Base-by-base conservation (phyloP, 2,113 vertebrate species). In the Triplophysa siluroides region DNA sequence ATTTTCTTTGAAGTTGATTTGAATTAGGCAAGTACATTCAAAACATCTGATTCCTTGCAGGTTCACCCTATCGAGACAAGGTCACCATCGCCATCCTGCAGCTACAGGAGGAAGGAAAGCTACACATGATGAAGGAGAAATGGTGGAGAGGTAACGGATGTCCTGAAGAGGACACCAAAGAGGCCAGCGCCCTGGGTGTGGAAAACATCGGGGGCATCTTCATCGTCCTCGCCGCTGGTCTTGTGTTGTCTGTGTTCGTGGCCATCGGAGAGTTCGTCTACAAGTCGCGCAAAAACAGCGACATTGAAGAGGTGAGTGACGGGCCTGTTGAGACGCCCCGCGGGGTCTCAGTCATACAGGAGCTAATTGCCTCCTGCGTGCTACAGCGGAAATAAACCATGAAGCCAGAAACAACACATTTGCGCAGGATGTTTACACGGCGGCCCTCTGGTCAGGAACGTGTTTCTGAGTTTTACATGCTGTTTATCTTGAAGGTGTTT, bases 51-150 rank as follows among this genome's bases (percentile, higher is more conserved):
- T 18, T n/a, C 23, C 45, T 24, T 2, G 0, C 89, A 99, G 97
- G 97, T 3, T 98, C 98, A 66, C 98, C 97, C 0, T 98, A 97
- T 88, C 90, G 98, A 79, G 98, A 98, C 86, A 98, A 96, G 92
- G 94, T 98, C 85, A 98, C 98, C 23, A 97, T 98, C 0, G 98
- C 98, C 87, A 98, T 99, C 88, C 95, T 99, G 24, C 97, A 99
- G 89, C 93, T 99, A 52, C 97, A 99, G 92, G 98, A 99, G 87
- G 97, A 97, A 67, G 98, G 97, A 14, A 99, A 97, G 86, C 89
- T 99, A 45, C 98, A 98, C 87, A 96, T 98, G 96, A 97, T 99
- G 96, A 99, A 98, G 87, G 98, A 98, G 88, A 98, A 97, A 84
- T 99, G 98, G 98, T 99, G 98, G 98, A 81, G 96, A 24, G 97